Conservation (phyloP, 2,888 invertebrate genomes). For the Hetaerina titia region DNA sequence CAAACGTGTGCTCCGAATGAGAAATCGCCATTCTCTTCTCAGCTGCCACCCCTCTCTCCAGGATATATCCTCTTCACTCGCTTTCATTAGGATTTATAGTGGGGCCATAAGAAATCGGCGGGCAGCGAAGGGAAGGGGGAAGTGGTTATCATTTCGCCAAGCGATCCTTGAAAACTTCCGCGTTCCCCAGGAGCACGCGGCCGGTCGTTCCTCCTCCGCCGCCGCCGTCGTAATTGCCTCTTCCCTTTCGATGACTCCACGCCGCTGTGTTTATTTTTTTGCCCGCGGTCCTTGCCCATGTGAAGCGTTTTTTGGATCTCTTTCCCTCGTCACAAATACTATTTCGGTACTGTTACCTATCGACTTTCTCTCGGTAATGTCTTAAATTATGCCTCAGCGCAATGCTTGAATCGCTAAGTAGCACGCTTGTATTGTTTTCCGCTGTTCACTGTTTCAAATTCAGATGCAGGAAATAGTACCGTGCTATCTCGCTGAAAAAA, state of each 20-base stretch:
- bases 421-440: too few species aligned
- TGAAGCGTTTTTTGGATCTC: background rate
- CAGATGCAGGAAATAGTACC: too few species aligned
- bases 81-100: background rate
- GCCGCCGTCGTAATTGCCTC: background rate
- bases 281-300: background rate
- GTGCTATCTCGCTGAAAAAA: too few species aligned
- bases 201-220: background rate
- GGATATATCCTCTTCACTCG: background rate
- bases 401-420: too few species aligned
- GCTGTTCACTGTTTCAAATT: too few species aligned
- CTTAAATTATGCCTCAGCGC: too few species aligned
- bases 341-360: too few species aligned
- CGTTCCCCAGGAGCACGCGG: background rate
- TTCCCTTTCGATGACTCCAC: background rate
- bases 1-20: background rate
- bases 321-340: background rate
- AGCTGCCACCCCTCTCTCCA: too few species aligned
- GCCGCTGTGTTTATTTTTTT: background rate
- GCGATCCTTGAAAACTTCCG: conserved; percentile 34
- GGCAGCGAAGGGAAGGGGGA: background rate
- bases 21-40: background rate
- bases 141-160: background rate
- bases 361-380: too few species aligned
- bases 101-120: background rate